Evolutionary conservation across 1,140 invertebrate species (phyloP), one percentile per base, ranked within the genome.

Genomic region (Lasioglossum baleicum): DNA sequence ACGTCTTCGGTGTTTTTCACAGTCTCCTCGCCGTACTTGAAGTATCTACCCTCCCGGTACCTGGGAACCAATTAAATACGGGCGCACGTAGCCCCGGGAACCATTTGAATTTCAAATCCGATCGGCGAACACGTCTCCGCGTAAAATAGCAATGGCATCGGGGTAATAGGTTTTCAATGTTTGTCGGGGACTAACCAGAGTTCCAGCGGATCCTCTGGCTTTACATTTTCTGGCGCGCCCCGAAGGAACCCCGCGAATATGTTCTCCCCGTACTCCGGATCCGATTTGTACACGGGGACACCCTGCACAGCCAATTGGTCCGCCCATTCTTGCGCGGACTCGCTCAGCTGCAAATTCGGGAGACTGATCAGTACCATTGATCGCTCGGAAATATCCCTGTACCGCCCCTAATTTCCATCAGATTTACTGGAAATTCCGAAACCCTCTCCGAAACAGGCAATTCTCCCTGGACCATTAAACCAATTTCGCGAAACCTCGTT

Each of bases 241-340:
- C 94, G 94, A 81, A 94, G 95, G 89, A 94, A 95, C 82, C 94
- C 87, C 40, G 90, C 83, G 80, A 92, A 94, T 40, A 95, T 82
- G 90, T 96, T 96, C 87, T 96, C 95, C 0, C 95, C 95, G 83
- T 95, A 95, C 20, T 92, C 89, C 6, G 60, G 92, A 76, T 94
- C 91, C 73, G 91, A 86, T 48, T 56, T 95, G 90, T 87, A 66
- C 53, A 95, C 94, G 84, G 96, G 95, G 8, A 66, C 94, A 84
- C 70, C 96, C 90, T 7, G 70, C 85, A 60, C 94, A 4, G 95
- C 94, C 35, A 96, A 88, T 67, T 92, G 90, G n/a, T 94, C 76
- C 90, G 96, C 95, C 95, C 95, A 96, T 78, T 95, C 92, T 91
- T 95, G 94, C 79, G 95, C 91, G 75, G 91, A 90, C 69, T 93